Percentiles rank a stretch among this genome's conserved stretches.
phyloP scores from a whole-genome alignment of 2,113 vertebrate species.

The Spea bombifrons region DNA sequence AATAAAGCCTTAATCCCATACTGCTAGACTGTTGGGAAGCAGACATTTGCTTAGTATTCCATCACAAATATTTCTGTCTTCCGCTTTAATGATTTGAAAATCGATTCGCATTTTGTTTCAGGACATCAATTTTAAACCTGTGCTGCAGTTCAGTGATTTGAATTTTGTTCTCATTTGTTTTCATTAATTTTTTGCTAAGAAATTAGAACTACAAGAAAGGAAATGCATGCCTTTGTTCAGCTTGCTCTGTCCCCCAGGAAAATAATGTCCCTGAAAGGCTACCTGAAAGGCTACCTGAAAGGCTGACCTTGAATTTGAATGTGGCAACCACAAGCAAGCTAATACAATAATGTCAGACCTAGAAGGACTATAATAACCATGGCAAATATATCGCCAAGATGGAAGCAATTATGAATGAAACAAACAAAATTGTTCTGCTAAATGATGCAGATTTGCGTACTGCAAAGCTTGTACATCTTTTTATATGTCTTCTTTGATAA shows the following conservation, averaged over 20 bases:
- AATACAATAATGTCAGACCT: constrained; percentile 7
- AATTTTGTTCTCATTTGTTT: constrained; percentile 43
- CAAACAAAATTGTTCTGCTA: too few relatives aligned
- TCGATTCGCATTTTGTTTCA: constrained; percentile 52
- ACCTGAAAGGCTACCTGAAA: constrained; percentile 9
- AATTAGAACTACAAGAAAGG: constrained; percentile 8
- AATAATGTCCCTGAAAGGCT: too few relatives aligned
- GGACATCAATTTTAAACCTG: constrained; percentile 38
- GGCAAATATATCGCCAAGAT: too few relatives aligned
- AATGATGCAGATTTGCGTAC: too few relatives aligned
- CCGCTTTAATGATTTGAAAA: constrained; percentile 39
- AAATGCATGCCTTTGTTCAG: constrained; percentile 30
- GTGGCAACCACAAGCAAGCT: constrained; percentile 18
- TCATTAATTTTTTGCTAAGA: constrained; percentile 14
- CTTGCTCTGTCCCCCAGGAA: constrained; percentile 23
- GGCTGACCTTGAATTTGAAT: constrained; percentile 34
- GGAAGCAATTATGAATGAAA: too few relatives aligned
- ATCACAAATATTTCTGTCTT: constrained; percentile 24
- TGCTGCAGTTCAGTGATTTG: constrained; percentile 37
- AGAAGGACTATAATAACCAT: too few relatives aligned
- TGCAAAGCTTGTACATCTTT: too few relatives aligned
- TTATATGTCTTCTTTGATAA: too few relatives aligned
- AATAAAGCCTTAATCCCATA: constrained; percentile 36
- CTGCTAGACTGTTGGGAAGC: constrained; percentile 34
- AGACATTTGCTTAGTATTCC: constrained; percentile 45